Evolutionary conservation across 2,113 vertebrate species (phyloP).

Genomic region (Chamaetylas fuelleborni): DNA sequence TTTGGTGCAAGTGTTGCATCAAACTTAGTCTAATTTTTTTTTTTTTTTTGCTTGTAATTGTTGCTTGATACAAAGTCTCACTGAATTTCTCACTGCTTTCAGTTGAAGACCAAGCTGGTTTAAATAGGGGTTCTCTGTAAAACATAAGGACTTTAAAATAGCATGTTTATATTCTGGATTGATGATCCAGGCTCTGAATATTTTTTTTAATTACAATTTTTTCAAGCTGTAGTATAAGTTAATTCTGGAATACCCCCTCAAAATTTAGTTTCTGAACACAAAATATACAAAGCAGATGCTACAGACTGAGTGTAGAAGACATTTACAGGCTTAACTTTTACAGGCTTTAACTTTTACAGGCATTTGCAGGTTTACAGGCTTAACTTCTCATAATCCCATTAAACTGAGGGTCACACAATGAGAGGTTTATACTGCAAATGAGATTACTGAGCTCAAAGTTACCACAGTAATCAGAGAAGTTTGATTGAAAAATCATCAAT

Average conservation of each 20-base stretch:
- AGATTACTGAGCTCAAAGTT: slow-evolving; percentile 1
- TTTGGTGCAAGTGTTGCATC: background rate
- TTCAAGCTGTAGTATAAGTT: background rate
- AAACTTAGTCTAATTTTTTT: background rate
- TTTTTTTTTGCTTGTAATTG: background rate
- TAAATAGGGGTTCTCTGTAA: background rate
- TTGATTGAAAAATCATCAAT: background rate
- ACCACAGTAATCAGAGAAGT: background rate
- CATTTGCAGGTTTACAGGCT: background rate
- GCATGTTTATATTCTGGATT: background rate
- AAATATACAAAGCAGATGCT: background rate
- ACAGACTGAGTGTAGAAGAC: background rate
- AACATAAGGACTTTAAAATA: background rate
- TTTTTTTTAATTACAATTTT: background rate
- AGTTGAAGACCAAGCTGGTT: background rate
- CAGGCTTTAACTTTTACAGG: background rate
- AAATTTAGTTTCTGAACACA: background rate
- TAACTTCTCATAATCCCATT: background rate
- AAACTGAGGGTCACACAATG: background rate
- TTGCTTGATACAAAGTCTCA: background rate
- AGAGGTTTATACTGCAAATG: background rate
- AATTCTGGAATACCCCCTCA: background rate
- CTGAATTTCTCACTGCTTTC: background rate
- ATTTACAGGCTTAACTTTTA: background rate
- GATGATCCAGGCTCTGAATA: background rate